Percentiles rank a stretch among this genome's conserved stretches.
Conservation (phyloP, 1,140 invertebrate genomes). For the Meloidogyne floridensis region DNA sequence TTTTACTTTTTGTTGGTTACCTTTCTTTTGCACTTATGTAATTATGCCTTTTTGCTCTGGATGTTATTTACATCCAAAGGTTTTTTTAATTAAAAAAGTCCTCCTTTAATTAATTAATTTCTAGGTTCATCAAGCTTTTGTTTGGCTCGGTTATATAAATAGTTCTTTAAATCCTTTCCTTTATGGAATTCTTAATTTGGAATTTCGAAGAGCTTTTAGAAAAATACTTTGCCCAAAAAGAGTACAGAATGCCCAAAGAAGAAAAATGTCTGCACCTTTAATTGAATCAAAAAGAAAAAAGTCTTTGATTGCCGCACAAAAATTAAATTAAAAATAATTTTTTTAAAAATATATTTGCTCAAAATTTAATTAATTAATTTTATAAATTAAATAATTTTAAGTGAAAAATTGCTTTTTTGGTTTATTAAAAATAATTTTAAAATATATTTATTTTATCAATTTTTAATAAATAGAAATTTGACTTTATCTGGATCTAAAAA, state of each 20-base stretch:
- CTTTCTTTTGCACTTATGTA: slow-evolving; percentile 73
- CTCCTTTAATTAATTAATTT: not conserved
- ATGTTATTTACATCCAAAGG: slow-evolving; percentile 64
- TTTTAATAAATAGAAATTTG: too few relatives aligned
- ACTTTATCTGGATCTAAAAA: too few relatives aligned
- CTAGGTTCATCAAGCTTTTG: slow-evolving; percentile 64
- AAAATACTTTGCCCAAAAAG: slow-evolving; percentile 64
- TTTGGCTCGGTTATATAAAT: slow-evolving; percentile 65
- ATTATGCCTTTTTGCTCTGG: slow-evolving; percentile 72
- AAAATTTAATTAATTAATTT: not conserved
- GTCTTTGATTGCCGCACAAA: not conserved
- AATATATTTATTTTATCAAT: too few relatives aligned
- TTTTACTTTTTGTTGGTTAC: slow-evolving; percentile 73
- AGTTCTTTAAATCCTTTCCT: slow-evolving; percentile 52
- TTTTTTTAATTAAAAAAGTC: slow-evolving; percentile 6
- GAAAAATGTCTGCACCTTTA: slow-evolving; percentile 21
- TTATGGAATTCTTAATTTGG: slow-evolving; percentile 63
- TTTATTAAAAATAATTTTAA: too few relatives aligned
- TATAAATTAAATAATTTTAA: not conserved
- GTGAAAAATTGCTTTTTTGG: too few relatives aligned
- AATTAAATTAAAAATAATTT: not conserved
- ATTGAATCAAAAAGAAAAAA: slow-evolving; percentile 1
- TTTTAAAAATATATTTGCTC: not conserved
- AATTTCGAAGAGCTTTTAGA: slow-evolving; percentile 63
- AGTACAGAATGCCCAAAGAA: slow-evolving; percentile 28